Conservation (phyloP, 1,140 invertebrate genomes). For the Drosophila yakuba region DNA sequence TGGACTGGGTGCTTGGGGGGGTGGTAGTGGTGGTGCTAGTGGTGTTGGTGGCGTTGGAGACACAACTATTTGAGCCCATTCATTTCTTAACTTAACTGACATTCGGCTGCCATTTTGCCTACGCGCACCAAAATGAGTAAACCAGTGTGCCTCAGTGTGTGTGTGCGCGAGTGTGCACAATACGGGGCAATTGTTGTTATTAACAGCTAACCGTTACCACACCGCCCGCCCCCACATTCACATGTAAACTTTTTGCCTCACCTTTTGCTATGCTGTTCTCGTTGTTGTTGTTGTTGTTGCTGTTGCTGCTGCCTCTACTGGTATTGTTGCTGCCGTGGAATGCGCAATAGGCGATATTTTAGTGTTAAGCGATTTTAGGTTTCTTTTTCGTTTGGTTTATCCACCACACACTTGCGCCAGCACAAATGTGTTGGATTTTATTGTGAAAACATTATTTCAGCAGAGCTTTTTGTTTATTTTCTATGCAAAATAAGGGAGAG, state of each 20-base stretch:
- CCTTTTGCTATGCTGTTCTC: conserved; percentile 60
- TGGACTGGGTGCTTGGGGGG: not conserved
- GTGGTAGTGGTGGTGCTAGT: not conserved
- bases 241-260: conserved; percentile 65
- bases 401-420: conserved; percentile 60
- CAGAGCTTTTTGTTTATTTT: conserved; percentile 72
- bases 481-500: conserved; percentile 36
- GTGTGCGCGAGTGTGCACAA: conserved; percentile 39
- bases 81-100: conserved; percentile 33
- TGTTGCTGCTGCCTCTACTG: conserved; percentile 24
- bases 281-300: conserved; percentile 35
- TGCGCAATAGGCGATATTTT: conserved; percentile 67
- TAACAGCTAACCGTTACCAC: conserved; percentile 42
- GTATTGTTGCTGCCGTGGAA: conserved; percentile 51
- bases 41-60: conserved; percentile 32
- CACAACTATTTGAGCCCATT: conserved; percentile 31
- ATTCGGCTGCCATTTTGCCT: conserved; percentile 72
- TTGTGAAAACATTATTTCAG: conserved; percentile 56
- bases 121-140: conserved; percentile 58
- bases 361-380: conserved; percentile 29
- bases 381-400: conserved; percentile 10
- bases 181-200: conserved; percentile 75
- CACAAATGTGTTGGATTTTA: conserved; percentile 66
- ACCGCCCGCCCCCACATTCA: conserved; percentile 44
- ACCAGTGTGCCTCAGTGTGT: conserved; percentile 12